phyloP scores from a whole-genome alignment of 2,113 vertebrate genomes.

The Xyrauchen texanus region DNA sequence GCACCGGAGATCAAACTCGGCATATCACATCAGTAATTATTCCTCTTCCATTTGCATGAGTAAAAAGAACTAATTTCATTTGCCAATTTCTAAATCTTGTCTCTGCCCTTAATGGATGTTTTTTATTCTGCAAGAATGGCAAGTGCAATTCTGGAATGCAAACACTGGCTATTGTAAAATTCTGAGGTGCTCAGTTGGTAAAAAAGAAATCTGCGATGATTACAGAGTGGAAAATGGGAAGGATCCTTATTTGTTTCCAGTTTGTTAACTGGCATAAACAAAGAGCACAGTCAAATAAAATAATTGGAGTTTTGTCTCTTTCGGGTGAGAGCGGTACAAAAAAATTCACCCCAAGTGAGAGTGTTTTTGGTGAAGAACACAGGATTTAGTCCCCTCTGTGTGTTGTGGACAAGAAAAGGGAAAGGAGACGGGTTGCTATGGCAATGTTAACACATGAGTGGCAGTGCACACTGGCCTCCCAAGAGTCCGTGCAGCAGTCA shows the following conservation, averaged over 20 bases:
- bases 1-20: constrained; percentile 37
- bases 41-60: neutral
- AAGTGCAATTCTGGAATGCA: neutral
- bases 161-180: constrained; percentile 23
- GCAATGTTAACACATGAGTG: constrained; percentile 82
- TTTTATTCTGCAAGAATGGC: neutral
- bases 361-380: constrained; percentile 38
- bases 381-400: constrained; percentile 49
- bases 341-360: constrained; percentile 54
- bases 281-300: constrained; percentile 27
- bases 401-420: constrained; percentile 72
- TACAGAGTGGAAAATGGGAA: neutral
- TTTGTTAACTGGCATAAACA: constrained; percentile 25
- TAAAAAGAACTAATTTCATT: neutral
- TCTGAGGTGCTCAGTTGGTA: neutral
- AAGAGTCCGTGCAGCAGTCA: constrained; percentile 70
- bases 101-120: neutral
- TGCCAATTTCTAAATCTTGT: neutral
- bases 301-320: constrained; percentile 37
- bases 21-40: constrained; percentile 29
- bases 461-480: constrained; percentile 75
- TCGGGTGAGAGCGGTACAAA: constrained; percentile 60
- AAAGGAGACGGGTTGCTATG: constrained; percentile 79
- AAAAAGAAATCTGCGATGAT: too few relatives aligned
- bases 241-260: constrained; percentile 5